Conservation (phyloP, 92 coral and sea anemone species). For the Hydrozoanthus gracilis region DNA sequence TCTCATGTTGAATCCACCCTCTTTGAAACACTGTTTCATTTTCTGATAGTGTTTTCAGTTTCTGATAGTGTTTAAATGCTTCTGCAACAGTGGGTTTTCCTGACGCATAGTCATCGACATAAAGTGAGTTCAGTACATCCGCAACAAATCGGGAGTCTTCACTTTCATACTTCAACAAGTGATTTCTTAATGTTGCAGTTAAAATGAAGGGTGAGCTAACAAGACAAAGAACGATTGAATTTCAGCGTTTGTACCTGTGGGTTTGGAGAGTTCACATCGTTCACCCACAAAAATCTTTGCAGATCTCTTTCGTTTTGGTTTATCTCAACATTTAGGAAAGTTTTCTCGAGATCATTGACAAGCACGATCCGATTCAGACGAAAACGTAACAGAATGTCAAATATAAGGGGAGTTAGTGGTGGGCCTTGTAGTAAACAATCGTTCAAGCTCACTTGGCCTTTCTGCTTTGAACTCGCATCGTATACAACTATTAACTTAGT, state of each 20-base stretch:
- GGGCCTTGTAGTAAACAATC: slow-evolving; percentile 42
- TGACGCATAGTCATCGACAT: slow-evolving; percentile 59
- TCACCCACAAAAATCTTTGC: slow-evolving; percentile 52
- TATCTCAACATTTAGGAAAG: slow-evolving; percentile 50
- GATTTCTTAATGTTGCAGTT: slow-evolving; percentile 44
- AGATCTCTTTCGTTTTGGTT: slow-evolving; percentile 37
- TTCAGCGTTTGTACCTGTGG: slow-evolving; percentile 46
- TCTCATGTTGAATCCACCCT: slow-evolving; percentile 34
- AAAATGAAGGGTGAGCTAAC: slow-evolving; percentile 51
- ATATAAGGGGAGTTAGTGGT: slow-evolving; percentile 18
- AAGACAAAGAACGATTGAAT: slow-evolving; percentile 57
- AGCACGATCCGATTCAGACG: slow-evolving; percentile 29
- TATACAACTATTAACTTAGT: slow-evolving; percentile 46
- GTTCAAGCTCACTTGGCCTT: slow-evolving; percentile 21
- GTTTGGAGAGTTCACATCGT: slow-evolving; percentile 33
- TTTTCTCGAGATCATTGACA: slow-evolving; percentile 38
- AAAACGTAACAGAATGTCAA: slow-evolving; percentile 47
- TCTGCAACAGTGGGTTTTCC: slow-evolving; percentile 36
- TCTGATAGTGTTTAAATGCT: slow-evolving; percentile 38
- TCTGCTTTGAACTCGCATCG: slow-evolving; percentile 48
- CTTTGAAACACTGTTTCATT: slow-evolving; percentile 21
- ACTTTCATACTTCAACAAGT: slow-evolving; percentile 39
- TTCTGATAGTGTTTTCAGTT: neutral
- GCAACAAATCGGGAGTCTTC: slow-evolving; percentile 50
- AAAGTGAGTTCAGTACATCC: slow-evolving; percentile 46